Conservation (phyloP, 2,888 invertebrate species). For the Ormia ochracea region DNA sequence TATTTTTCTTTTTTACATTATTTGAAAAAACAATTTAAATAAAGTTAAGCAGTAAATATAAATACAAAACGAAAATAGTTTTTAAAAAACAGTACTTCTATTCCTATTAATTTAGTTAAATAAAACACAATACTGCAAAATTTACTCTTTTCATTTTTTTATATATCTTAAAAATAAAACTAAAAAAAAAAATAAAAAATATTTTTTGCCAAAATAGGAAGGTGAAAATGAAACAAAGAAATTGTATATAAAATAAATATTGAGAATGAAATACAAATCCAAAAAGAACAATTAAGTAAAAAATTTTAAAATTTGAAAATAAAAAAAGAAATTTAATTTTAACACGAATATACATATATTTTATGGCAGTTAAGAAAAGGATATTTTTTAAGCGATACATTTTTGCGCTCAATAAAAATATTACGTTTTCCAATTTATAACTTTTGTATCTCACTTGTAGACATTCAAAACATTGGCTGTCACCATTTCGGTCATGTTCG, state of each 20-base stretch:
- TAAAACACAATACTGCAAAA: slow-evolving; percentile 14
- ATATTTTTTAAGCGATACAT: neutral
- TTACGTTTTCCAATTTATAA: too few species aligned
- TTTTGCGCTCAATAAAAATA: neutral
- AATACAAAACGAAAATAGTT: slow-evolving; percentile 15
- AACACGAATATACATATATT: neutral
- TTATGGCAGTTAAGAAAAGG: neutral
- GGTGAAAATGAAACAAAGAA: neutral
- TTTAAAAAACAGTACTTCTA: slow-evolving; percentile 44
- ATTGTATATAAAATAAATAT: slow-evolving; percentile 32
- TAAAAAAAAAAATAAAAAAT: slow-evolving; percentile 15
- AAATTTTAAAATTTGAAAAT: slow-evolving; percentile 19
- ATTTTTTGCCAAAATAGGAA: neutral
- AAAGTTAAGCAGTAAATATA: slow-evolving; percentile 5
- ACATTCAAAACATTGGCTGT: too few species aligned
- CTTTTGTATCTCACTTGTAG: too few species aligned
- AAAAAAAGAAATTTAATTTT: slow-evolving; percentile 26
- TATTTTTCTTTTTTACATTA: neutral
- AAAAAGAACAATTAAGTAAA: slow-evolving; percentile 10
- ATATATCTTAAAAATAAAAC: slow-evolving; percentile 16
- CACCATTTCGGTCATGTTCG: too few species aligned
- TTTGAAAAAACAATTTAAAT: neutral
- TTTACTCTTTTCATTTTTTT: neutral
- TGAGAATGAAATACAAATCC: slow-evolving; percentile 26
- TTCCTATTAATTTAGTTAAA: slow-evolving; percentile 59